Base-by-base conservation (phyloP, 2,888 invertebrate genomes). In the Aproaerema taeniolella region DNA sequence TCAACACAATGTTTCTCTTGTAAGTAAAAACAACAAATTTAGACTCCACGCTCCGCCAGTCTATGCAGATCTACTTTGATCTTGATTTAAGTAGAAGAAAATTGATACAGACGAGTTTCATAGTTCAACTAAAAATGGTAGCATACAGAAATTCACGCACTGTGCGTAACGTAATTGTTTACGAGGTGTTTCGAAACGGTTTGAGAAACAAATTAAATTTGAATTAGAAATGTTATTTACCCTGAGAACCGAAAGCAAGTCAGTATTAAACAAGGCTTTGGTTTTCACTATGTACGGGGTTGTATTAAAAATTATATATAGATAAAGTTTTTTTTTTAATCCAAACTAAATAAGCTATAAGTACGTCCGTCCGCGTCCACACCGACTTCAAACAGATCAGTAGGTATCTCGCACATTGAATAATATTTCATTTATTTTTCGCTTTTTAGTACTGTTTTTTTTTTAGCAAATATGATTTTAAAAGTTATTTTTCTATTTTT, bases 111-210 rank as follows among this genome's bases (percentile, higher is more conserved):
- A 20, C 5, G 4, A 20, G 20, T 30, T 12, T 30, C 11, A 9
- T 10, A 9, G 30, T 12, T 30, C 13, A 13, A 11, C 2, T 3
- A 13, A 30, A 4, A 30, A 13, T 30, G 14, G 30, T 8, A 8
- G 13, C 14, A 14, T 11, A n/a, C n/a, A n/a, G n/a, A n/a, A 36
- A 28, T 37, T 59, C 55, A 58, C 60, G 57, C 60, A 55, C 47
- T 46, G 49, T 43, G 50, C 46, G 48, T 48, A 50, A 41, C 41
- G 51, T 62, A 60, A 63, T 67, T 65, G 60, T 60, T 58, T 58
- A 50, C 52, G 52, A 49, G 46, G 53, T 54, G 54, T 55, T 53
- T 53, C 49, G 58, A 52, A 49, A 53, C 51, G 52, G 49, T 54
- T 52, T 41, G 42, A 45, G 47, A 50, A 55, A 52, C 45, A 53